Evolutionary conservation across 2,113 vertebrate genomes (phyloP).

Genomic region (Terrapene triunguis): DNA sequence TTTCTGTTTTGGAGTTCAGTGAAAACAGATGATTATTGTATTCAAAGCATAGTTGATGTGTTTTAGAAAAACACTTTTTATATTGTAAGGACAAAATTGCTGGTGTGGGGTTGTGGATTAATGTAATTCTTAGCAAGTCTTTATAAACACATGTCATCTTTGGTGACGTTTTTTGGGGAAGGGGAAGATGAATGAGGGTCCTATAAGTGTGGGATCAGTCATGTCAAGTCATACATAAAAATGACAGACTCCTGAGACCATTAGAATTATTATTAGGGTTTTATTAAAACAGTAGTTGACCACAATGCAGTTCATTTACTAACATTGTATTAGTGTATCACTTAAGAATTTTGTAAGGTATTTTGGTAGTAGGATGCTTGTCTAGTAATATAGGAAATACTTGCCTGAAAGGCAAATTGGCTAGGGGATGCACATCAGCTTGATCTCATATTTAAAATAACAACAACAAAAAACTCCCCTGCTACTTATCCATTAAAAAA

Average conservation of each 20-base stretch:
- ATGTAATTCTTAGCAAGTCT: background rate
- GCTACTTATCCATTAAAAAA: background rate
- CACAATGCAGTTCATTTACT: background rate
- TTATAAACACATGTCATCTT: background rate
- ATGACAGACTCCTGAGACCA: background rate
- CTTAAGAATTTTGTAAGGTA: background rate
- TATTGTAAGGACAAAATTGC: background rate
- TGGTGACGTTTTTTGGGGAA: background rate
- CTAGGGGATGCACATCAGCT: accelerated
- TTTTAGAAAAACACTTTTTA: background rate
- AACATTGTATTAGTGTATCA: background rate
- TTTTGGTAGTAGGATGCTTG: background rate
- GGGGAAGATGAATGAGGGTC: background rate
- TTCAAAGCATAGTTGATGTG: background rate
- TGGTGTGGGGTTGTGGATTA: background rate
- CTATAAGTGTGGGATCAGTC: background rate
- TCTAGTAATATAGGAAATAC: background rate
- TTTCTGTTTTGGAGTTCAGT: background rate
- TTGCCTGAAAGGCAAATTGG: background rate
- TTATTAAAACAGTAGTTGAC: background rate
- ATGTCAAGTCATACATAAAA: background rate
- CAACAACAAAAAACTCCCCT: background rate
- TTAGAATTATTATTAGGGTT: slow-evolving; percentile 22
- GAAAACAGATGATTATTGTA: background rate
- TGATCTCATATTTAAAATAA: accelerated